Percentiles rank a stretch among this genome's conserved stretches.
Evolutionary conservation across 1,140 invertebrate species (phyloP).

Genomic region (Tigriopus japonicus): DNA sequence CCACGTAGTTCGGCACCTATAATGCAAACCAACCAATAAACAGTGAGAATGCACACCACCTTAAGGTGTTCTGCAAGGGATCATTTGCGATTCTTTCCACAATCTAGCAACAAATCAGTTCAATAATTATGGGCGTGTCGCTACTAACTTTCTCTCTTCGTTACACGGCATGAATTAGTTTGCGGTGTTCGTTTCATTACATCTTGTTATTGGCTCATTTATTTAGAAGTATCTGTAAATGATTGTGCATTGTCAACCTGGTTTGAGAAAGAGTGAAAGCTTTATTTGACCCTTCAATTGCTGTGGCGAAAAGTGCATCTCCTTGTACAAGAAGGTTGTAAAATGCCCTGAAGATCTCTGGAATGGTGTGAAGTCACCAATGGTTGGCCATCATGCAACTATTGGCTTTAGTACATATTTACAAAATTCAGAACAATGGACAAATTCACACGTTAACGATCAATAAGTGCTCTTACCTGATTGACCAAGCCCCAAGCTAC

Average conservation of each 20-base stretch:
- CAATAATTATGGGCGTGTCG: too few species aligned
- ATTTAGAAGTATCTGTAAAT: too few species aligned
- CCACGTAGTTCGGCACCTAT: conserved; percentile 30
- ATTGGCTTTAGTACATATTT: not conserved
- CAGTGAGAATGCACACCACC: not conserved
- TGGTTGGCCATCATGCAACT: not conserved
- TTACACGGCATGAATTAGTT: too few species aligned
- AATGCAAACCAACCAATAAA: conserved; percentile 16
- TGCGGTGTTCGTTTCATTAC: too few species aligned
- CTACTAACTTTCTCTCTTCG: too few species aligned
- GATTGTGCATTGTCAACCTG: too few species aligned
- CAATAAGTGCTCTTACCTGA: conserved; percentile 23
- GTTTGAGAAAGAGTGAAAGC: not conserved
- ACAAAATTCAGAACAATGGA: not conserved
- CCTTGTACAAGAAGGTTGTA: not conserved
- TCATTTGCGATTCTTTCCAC: too few species aligned
- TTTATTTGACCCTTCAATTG: not conserved
- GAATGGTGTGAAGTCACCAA: too few species aligned
- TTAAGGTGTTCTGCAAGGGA: not conserved
- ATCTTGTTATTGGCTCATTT: too few species aligned
- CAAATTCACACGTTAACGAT: too few species aligned
- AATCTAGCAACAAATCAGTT: too few species aligned
- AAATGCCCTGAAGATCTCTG: not conserved
- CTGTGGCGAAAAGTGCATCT: not conserved
- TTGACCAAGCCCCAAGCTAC: conserved; percentile 42